Evolutionary conservation across 2,888 invertebrate genomes (phyloP).

Genomic region (Drosophila prostipennis): DNA sequence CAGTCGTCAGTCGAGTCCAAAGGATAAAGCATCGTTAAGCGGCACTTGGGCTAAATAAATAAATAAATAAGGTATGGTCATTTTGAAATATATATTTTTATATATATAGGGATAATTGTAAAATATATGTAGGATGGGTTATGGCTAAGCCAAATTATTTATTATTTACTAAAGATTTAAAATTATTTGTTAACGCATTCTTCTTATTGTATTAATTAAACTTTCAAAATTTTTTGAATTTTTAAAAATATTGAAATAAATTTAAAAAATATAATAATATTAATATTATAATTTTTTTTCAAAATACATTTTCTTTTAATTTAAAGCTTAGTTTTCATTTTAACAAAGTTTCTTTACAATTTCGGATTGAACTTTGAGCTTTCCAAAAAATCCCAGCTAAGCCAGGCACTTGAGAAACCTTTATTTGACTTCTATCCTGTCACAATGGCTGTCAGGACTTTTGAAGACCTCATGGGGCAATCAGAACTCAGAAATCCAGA

Average conservation of each 20-base stretch:
- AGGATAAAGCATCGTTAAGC: constrained; percentile 8
- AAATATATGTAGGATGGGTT: neutral
- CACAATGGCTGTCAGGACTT: constrained; percentile 16
- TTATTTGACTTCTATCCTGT: neutral
- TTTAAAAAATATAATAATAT: no score
- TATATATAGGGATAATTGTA: neutral
- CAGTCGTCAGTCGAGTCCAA: constrained; percentile 22
- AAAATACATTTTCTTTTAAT: no score
- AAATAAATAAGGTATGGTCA: neutral
- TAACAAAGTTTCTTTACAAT: no score
- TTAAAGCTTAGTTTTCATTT: no score
- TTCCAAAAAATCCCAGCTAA: neutral
- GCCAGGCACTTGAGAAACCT: neutral
- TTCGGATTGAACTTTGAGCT: neutral
- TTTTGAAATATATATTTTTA: neutral
- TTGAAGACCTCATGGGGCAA: constrained; percentile 15
- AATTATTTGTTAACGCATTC: no score
- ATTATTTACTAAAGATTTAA: no score
- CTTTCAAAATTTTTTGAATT: no score
- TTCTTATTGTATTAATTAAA: no score
- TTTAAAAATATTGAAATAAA: no score
- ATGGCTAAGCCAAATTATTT: no score
- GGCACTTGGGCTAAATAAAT: neutral
- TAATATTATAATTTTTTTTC: no score
- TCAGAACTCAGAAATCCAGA: no score